Percentiles rank a stretch among this genome's conserved stretches.
Conservation (phyloP, 2,797 vertebrate species). For the Pteronotus mesoamericanus region DNA sequence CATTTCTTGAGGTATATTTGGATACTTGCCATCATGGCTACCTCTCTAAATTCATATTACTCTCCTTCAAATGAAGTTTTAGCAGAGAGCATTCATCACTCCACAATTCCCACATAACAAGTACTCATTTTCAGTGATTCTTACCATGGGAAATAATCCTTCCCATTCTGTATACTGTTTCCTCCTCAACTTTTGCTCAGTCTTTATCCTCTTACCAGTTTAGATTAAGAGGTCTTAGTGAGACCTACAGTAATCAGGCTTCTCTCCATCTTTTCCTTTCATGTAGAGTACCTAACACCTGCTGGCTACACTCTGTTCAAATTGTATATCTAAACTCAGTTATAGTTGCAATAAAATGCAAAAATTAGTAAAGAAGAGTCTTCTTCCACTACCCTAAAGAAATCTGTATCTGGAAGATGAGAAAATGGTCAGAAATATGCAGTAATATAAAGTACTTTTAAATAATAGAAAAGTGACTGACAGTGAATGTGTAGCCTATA, state of each 20-base stretch:
- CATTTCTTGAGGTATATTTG: neutral
- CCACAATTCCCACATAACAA: neutral
- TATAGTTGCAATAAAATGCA: neutral
- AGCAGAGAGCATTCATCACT: neutral
- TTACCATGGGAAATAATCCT: neutral
- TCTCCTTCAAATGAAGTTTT: neutral
- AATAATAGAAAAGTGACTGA: neutral
- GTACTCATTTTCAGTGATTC: neutral
- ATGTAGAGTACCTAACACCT: neutral
- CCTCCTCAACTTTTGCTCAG: neutral
- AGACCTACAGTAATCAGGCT: neutral
- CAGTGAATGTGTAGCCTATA: neutral
- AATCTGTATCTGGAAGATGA: neutral
- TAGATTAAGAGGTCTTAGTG: neutral
- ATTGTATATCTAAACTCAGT: neutral
- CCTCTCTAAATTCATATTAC: neutral
- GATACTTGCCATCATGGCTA: neutral
- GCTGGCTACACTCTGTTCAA: neutral
- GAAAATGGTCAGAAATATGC: neutral
- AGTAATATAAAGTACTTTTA: neutral
- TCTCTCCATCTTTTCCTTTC: neutral
- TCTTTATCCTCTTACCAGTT: neutral
- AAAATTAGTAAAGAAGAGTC: neutral
- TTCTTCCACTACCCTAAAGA: neutral
- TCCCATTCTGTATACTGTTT: neutral